Base-by-base conservation (phyloP, 2,797 vertebrate genomes). In the Clarias laeviceps region DNA sequence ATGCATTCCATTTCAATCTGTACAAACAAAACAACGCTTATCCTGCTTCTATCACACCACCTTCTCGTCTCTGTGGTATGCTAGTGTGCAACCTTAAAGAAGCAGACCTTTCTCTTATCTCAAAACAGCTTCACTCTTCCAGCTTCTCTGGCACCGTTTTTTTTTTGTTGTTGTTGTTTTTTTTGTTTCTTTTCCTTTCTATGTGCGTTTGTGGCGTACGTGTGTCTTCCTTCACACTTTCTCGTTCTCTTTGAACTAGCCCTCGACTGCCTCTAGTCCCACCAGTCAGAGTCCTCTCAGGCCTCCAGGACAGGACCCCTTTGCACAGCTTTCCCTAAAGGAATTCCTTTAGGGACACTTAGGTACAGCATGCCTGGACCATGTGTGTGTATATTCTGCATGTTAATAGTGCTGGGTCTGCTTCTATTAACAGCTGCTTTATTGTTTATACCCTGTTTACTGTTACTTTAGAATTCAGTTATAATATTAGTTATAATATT, bases 271-370 rank as follows among this genome's bases (percentile, higher is more conserved):
- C 89, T 97, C 96, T 95, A 97, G 96, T 92, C 96, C 96, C 92
- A 97, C 96, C 95, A 97, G 95, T 95, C 97, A 96, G 93, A 96
- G 95, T 95, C 95, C 96, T 95, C 96, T 96, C 95, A 96, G 94
- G 96, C 94, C 95, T 90, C 94, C 96, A 91, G 96, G 95, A 94
- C 96, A 96, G 95, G 97, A 96, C 91, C 96, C 96, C 87, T 96
- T 97, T 96, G 96, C 96, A 94, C 96, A 97, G 91, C 95, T 97
- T 94, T 97, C 96, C 96, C 94, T 97, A 94, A 96, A 97, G 95
- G 96, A 97, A 95, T 97, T 97, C 96, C 97, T 97, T 94, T 97
- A 97, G 94, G 94, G 92, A 95, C 93, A 94, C 95, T 91, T 97
- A 97, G 97, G 96, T 97, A 97, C 96, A 89, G 87, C 87, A 89